Evolutionary conservation across 2,797 vertebrate species (phyloP), one percentile per base, ranked within the genome.

Genomic region (Poliocrania exsul): DNA sequence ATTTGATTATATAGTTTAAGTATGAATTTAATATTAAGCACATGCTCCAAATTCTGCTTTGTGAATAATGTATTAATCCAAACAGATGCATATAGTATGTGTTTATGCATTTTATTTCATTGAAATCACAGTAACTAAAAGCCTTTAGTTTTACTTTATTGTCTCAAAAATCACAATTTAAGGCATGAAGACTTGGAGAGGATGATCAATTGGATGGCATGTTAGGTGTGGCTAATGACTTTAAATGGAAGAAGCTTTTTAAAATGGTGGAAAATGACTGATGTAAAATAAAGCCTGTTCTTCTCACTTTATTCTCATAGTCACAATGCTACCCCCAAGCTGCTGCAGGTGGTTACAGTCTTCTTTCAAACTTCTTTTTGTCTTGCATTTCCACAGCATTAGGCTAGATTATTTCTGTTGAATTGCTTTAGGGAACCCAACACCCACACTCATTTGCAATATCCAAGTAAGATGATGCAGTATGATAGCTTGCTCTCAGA

Each of bases 351-450:
- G 92, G 81, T 93, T 89, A 74, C 46, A 56, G 46, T 92, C 64
- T 85, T 95, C 84, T 86, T 81, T 92, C 33, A 26, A 65, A 75
- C 15, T 70, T 92, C 87, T 86, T 95, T 86, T 81, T 83, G 51
- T 75, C 84, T 92, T 91, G 46, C 23, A 51, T 94, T 97, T 95
- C 67, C 65, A 86, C 64, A 91, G 88, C 42, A 87, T 92, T 94
- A 94, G 61, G 37, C 74, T 91, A 89, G 53, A 89, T 93, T 90
- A 87, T 87, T 95, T 95, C 67, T 87, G 79, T 89, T 74, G 69
- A 90, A 87, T 83, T 92, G 86, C 96, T 93, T 67, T 85, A 92
- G 94, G 93, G 92, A 92, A 62, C 35, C 57, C 46, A 92, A 67
- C 78, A 92, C 91, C 90, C 88, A 80, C 61, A 33, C 4, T 89